These are phyloP conservation scores for Pangasius djambal DNA, from an alignment of 2,797 vertebrate genomes.

Conservation along the genomic window DNA sequence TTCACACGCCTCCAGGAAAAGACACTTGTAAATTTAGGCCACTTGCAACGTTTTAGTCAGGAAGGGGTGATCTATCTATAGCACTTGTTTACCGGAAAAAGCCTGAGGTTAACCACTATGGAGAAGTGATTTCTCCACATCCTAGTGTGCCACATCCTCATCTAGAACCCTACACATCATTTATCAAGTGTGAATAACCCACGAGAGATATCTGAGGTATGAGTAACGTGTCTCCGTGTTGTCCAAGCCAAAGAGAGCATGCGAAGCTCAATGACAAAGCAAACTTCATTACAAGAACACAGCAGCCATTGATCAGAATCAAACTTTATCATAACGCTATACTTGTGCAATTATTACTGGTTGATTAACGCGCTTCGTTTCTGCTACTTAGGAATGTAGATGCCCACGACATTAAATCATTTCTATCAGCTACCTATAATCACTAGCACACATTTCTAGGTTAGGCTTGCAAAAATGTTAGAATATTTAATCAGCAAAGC, in stretches of 20 bases:
- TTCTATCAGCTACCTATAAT: neutral
- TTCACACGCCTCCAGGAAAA: constrained; percentile 63
- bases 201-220: constrained; percentile 1
- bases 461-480: neutral
- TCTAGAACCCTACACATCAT: neutral
- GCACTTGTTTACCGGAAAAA: constrained; percentile 33
- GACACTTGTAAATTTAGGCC: constrained; percentile 51
- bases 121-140: constrained; percentile 20
- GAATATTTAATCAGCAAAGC: no score
- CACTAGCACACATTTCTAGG: neutral
- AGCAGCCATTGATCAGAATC: neutral
- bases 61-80: constrained; percentile 23
- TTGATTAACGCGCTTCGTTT: neutral
- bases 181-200: constrained; percentile 17
- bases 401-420: neutral
- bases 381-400: neutral
- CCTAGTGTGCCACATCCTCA: constrained; percentile 32
- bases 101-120: constrained; percentile 22
- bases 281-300: neutral
- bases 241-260: neutral
- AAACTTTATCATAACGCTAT: neutral
- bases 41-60: constrained; percentile 16
- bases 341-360: neutral
- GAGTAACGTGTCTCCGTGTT: neutral
- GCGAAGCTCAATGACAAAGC: neutral